Evolutionary conservation across 92 coral and sea anemone genomes (phyloP).

Genomic region (Phymanthus crucifer): DNA sequence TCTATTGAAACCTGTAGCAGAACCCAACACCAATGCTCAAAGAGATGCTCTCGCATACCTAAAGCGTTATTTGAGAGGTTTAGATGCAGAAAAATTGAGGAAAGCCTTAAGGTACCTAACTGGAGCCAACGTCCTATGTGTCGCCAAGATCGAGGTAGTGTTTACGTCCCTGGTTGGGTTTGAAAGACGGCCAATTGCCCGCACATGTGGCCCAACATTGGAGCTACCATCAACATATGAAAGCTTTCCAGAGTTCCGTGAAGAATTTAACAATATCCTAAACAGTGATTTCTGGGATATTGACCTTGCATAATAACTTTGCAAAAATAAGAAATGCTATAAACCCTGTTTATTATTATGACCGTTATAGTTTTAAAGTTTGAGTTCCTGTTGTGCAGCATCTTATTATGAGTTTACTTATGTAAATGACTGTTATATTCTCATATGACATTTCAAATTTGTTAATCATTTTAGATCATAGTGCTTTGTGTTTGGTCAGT

Average conservation of each 20-base stretch:
- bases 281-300: conserved; percentile 59
- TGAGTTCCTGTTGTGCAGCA: too few relatives aligned
- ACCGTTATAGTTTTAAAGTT: too few relatives aligned
- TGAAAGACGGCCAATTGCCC: conserved; percentile 47
- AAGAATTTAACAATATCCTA: conserved; percentile 52
- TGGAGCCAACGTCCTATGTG: conserved; percentile 46
- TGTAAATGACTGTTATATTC: too few relatives aligned
- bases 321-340: too few relatives aligned
- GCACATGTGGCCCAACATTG: conserved; percentile 49
- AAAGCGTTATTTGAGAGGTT: conserved; percentile 50
- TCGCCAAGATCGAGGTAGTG: conserved; percentile 22
- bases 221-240: conserved; percentile 55
- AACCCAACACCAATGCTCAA: conserved; percentile 35
- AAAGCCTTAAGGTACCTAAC: conserved; percentile 44
- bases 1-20: conserved; percentile 21
- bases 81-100: conserved; percentile 31
- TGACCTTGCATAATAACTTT: conserved; percentile 35
- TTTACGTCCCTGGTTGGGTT: conserved; percentile 43
- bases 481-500: too few relatives aligned
- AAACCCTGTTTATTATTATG: too few relatives aligned
- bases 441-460: too few relatives aligned
- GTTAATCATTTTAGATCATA: too few relatives aligned
- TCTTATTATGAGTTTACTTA: too few relatives aligned
- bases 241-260: conserved; percentile 46
- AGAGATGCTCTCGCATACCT: conserved; percentile 40